Evolutionary conservation across 2,888 invertebrate genomes (phyloP), one percentile per base, ranked within the genome.

Genomic region (Megaustenia siamemsis): DNA sequence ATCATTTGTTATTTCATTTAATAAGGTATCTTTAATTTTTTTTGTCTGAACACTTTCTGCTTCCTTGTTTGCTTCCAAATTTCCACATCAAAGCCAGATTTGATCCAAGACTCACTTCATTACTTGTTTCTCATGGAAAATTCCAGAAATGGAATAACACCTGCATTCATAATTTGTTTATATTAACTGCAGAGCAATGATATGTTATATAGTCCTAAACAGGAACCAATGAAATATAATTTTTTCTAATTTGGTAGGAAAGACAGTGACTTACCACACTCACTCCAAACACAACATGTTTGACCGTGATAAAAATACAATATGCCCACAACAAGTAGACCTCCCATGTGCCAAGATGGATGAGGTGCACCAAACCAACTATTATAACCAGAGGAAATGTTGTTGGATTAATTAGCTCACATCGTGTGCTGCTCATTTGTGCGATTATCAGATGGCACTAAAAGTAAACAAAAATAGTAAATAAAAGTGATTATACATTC

Each of bases 391-490:
- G 89, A 1, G 93, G 93, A 38, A 92, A 79, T 45, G 92, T 86
- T 73, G 97, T 95, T 95, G 96, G 96, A 94, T 98, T 98, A 92
- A 97, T 95, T 40, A 96, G 95, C 91, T 98, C 97, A 95, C 98
- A 97, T 43, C 97, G 96, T 0, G 97, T 98, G 93, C 96, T 96
- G 91, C 98, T 97, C 99, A 99, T 99, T 95, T 99, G 99, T 0
- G 98, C 96, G 84, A 99, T 98, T 90, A 99, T 99, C 89, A 99
- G 95, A 2, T 98, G 98, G 94, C 98, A 98, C 98, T 99, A 1
- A 1, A 32, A n/a, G 21, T 32, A 28, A 21, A 45, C 40, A n/a
- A 77, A 53, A 43, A 24, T 10, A 73, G 21, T 1, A 2, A 43
- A 53, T 2, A 3, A 69, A 69, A 15, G 21, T 38, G n/a, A 32